Base-by-base conservation (phyloP, 2,888 invertebrate species). In the Lypha dubia region DNA sequence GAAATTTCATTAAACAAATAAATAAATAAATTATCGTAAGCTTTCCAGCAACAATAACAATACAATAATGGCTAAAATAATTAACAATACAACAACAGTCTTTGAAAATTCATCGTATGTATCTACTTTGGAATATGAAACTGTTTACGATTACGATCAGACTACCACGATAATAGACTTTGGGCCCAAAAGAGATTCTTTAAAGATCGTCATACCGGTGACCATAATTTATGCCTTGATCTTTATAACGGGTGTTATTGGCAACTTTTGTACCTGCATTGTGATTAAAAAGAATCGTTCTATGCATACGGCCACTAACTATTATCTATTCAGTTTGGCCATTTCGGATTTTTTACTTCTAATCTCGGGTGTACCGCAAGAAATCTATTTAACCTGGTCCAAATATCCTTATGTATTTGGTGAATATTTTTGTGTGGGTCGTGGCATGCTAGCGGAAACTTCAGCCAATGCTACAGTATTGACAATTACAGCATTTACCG, bases 241-340 rank as follows among this genome's bases (percentile, higher is more conserved):
- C 88, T 96, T 97, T 89, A 89, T 97, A 11, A 95, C 95, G 7
- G 97, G 97, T 3, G 92, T 97, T 3, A 92, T 97, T 28, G 97
- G 97, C 1, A 97, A 97, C 91, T 93, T 96, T 53, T 95, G 95
- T 89, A 97, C 97, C 1, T 97, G 97, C 90, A 93, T 97, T 79
- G 97, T 98, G 22, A 97, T 98, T 86, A 94, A 95, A 22, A 94
- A 95, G 85, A 97, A 97, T 92, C 95, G 95, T 87, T 95, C 95
- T 86, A 96, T 97, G 96, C 97, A 96, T 88, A 95, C 96, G 20
- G 95, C 95, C 3, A 96, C 96, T 9, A 96, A 96, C 89, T 96
- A 95, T 89, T 97, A 97, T 90, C 93, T 97, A 77, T 97, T 97
- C 92, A 97, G 96, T 90, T 92, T 97, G 90, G 96, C 97, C 7